phyloP scores from a whole-genome alignment of 1,140 invertebrate genomes.

The Leptestheria dahalacensis region DNA sequence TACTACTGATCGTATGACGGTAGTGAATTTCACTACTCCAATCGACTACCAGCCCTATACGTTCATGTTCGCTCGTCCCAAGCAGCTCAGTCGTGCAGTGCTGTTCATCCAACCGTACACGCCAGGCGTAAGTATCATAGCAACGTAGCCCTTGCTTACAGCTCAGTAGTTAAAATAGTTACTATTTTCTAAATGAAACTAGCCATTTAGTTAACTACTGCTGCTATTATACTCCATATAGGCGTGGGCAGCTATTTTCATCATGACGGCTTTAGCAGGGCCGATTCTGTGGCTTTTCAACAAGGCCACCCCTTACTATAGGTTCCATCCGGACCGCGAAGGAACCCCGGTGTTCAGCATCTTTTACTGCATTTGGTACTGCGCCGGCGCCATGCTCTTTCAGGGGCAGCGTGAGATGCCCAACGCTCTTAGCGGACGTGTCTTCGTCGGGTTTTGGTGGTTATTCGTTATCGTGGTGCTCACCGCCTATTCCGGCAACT shows the following conservation, averaged over 20 bases:
- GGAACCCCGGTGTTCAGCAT: slow-evolving; percentile 46
- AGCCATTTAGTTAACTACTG: neutral
- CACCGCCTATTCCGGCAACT: slow-evolving; percentile 66
- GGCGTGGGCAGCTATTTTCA: slow-evolving; percentile 65
- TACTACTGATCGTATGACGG: slow-evolving; percentile 37
- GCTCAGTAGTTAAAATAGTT: no score
- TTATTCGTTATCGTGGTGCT: slow-evolving; percentile 74
- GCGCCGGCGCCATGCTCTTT: slow-evolving; percentile 74
- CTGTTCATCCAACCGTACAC: slow-evolving; percentile 75
- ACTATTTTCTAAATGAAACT: neutral
- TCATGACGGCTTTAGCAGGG: slow-evolving; percentile 53
- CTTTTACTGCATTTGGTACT: slow-evolving; percentile 72
- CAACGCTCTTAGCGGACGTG: slow-evolving; percentile 64
- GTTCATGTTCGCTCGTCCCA: slow-evolving; percentile 55
- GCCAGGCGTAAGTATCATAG: slow-evolving; percentile 39
- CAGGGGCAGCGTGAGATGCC: slow-evolving; percentile 42
- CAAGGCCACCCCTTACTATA: slow-evolving; percentile 49
- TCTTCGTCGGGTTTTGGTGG: slow-evolving; percentile 84
- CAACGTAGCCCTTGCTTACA: no score
- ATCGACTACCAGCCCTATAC: slow-evolving; percentile 63
- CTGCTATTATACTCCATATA: slow-evolving; percentile 28
- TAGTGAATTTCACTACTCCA: slow-evolving; percentile 61
- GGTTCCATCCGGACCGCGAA: slow-evolving; percentile 30
- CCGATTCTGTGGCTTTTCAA: slow-evolving; percentile 64
- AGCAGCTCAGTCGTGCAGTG: slow-evolving; percentile 56